phyloP scores from a whole-genome alignment of 2,888 invertebrate species.

The Prosopocoilus inquinatus region DNA sequence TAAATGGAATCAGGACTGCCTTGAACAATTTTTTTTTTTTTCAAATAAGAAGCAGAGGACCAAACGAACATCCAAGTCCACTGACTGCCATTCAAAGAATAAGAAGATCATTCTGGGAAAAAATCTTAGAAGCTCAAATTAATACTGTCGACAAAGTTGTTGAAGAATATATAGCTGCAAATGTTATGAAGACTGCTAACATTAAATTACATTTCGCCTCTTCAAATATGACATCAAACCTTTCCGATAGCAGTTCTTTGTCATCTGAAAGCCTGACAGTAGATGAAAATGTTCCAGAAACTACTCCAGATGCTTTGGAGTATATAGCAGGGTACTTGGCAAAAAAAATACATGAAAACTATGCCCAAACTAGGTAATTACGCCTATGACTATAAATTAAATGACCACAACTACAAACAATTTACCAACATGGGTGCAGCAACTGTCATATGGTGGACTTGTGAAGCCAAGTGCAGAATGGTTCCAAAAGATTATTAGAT shows the following conservation, averaged over 20 bases:
- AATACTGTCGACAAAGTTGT: constrained; percentile 6
- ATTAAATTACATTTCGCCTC: too few species aligned
- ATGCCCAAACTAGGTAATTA: constrained; percentile 1
- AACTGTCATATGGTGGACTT: constrained; percentile 8
- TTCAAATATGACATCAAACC: too few species aligned
- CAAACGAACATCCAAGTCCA: constrained; percentile 7
- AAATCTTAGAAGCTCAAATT: constrained; percentile 4
- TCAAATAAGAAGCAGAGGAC: constrained; percentile 1
- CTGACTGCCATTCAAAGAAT: constrained; percentile 1
- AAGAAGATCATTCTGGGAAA: constrained; percentile 4
- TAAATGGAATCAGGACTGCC: background rate
- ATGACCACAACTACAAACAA: background rate
- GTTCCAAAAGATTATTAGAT: background rate
- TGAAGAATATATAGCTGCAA: constrained; percentile 4
- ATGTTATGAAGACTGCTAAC: background rate
- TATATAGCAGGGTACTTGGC: constrained; percentile 7
- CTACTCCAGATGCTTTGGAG: constrained; percentile 5
- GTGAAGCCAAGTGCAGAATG: background rate
- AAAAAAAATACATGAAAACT: background rate
- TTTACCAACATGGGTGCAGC: constrained; percentile 6
- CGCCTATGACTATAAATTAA: too few species aligned
- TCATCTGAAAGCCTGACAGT: background rate
- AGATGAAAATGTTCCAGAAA: constrained; percentile 3
- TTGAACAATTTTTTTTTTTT: background rate
- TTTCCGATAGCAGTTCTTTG: background rate